Percentiles rank a stretch among this genome's conserved stretches.
Evolutionary conservation across 1,140 invertebrate species (phyloP).

Genomic region (Philotrypesis tridentata): DNA sequence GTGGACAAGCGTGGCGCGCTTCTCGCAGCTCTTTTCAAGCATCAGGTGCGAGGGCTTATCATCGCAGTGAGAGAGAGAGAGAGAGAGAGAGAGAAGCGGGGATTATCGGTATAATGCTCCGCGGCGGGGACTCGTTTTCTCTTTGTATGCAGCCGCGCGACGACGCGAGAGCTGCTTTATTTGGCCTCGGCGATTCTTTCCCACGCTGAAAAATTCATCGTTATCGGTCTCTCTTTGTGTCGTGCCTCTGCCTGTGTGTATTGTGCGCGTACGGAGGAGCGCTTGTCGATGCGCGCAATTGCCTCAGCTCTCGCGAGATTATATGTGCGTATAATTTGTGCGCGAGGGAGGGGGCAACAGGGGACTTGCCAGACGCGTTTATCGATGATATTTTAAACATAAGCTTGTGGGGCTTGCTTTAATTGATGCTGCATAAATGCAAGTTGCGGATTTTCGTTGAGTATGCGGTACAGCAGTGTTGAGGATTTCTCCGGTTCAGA

Average conservation of each 20-base stretch:
- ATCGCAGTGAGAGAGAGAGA: too few relatives aligned
- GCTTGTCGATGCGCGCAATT: constrained; percentile 15
- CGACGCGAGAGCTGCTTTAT: background rate
- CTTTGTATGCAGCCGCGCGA: background rate
- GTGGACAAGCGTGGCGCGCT: constrained; percentile 5
- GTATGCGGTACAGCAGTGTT: too few relatives aligned
- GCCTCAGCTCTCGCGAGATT: background rate
- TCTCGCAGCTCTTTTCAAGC: constrained; percentile 1
- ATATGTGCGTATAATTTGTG: background rate
- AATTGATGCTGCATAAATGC: background rate
- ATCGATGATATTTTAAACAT: constrained; percentile 14
- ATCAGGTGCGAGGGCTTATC: constrained; percentile 31
- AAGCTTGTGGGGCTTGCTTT: too few relatives aligned
- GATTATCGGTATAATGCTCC: constrained; percentile 30
- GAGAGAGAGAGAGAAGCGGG: too few relatives aligned
- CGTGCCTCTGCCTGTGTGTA: background rate
- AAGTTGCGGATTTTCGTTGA: too few relatives aligned
- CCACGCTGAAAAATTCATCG: constrained; percentile 39
- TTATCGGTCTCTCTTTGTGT: constrained; percentile 6
- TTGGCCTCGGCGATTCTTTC: constrained; percentile 20
- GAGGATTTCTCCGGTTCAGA: too few relatives aligned
- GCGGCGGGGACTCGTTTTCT: background rate
- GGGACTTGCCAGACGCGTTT: background rate
- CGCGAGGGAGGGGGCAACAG: too few relatives aligned
- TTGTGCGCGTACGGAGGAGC: background rate